These are phyloP conservation scores for Lota lota DNA, from an alignment of 2,113 vertebrate species.

Conservation along the genomic window DNA sequence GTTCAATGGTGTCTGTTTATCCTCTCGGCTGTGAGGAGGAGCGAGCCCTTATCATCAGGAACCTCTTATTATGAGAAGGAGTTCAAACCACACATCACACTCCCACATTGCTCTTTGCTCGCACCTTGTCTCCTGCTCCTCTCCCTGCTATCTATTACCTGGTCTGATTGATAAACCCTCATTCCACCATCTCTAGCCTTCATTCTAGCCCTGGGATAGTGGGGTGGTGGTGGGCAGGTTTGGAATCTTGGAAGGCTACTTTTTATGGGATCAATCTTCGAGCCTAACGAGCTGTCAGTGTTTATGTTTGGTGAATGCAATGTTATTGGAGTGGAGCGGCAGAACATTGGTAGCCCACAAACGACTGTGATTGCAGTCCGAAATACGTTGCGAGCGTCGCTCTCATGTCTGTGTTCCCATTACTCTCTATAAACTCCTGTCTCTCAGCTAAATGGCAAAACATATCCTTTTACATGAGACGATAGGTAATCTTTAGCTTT, in stretches of 20 bases:
- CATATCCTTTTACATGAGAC: no score
- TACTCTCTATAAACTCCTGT: neutral
- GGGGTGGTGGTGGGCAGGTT: slow-evolving; percentile 11
- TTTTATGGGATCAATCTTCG: slow-evolving; percentile 55
- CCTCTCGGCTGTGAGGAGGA: no score
- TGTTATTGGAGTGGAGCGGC: slow-evolving; percentile 63
- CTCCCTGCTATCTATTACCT: neutral
- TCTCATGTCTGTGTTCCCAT: slow-evolving; percentile 11
- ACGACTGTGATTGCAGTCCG: slow-evolving; percentile 31
- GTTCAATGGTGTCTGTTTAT: no score
- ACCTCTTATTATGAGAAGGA: no score
- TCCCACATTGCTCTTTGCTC: no score
- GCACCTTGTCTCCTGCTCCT: no score
- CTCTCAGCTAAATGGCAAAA: neutral
- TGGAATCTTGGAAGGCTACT: slow-evolving; percentile 44
- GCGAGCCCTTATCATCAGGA: no score
- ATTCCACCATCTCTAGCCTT: slow-evolving; percentile 20
- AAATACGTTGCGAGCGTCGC: slow-evolving; percentile 24
- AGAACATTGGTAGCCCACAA: slow-evolving; percentile 28
- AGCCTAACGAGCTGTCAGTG: slow-evolving; percentile 66
- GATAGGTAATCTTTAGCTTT: neutral
- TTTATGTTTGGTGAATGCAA: slow-evolving; percentile 73
- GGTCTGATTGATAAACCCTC: slow-evolving; percentile 20
- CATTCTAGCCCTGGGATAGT: slow-evolving; percentile 24
- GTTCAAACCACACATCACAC: no score